Evolutionary conservation across 1,140 invertebrate species (phyloP).

Genomic region (Neodiprion pinetum): DNA sequence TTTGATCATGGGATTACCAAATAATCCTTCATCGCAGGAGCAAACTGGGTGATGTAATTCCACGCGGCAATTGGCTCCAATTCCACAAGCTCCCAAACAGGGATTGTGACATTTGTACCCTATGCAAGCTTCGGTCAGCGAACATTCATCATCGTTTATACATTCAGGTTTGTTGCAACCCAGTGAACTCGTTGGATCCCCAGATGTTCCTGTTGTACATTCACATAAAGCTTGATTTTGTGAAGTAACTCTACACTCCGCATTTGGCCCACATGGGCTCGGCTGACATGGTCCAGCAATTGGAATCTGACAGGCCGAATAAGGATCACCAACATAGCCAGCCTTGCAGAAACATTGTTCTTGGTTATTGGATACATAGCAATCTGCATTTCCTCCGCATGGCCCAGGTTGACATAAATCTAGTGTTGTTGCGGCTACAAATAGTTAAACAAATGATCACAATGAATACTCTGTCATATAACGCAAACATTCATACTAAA

Average conservation of each 20-base stretch:
- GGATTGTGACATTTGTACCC: conserved; percentile 79
- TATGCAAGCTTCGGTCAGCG: conserved; percentile 75
- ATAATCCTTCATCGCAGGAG: conserved; percentile 72
- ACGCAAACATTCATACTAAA: neutral
- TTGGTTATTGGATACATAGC: conserved; percentile 76
- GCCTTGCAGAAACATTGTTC: conserved; percentile 80
- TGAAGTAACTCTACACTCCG: conserved; percentile 71
- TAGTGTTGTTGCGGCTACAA: conserved; percentile 49
- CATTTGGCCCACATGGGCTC: conserved; percentile 80
- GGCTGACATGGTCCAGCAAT: conserved; percentile 72
- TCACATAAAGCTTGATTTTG: conserved; percentile 75
- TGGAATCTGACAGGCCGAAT: conserved; percentile 72
- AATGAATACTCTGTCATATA: conserved; percentile 18
- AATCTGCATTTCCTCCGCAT: conserved; percentile 80
- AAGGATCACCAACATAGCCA: conserved; percentile 79
- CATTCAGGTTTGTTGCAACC: conserved; percentile 81
- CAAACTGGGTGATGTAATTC: conserved; percentile 81
- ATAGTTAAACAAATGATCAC: conserved; percentile 5
- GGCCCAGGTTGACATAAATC: conserved; percentile 77
- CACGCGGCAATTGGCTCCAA: conserved; percentile 73
- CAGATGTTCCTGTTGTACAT: conserved; percentile 77
- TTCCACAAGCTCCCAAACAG: conserved; percentile 81
- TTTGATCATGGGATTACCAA: conserved; percentile 76
- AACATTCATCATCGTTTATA: conserved; percentile 77
- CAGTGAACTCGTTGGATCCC: conserved; percentile 74